phyloP scores from a whole-genome alignment of 2,113 vertebrate species.

The Ptilorrhoa leucosticta region DNA sequence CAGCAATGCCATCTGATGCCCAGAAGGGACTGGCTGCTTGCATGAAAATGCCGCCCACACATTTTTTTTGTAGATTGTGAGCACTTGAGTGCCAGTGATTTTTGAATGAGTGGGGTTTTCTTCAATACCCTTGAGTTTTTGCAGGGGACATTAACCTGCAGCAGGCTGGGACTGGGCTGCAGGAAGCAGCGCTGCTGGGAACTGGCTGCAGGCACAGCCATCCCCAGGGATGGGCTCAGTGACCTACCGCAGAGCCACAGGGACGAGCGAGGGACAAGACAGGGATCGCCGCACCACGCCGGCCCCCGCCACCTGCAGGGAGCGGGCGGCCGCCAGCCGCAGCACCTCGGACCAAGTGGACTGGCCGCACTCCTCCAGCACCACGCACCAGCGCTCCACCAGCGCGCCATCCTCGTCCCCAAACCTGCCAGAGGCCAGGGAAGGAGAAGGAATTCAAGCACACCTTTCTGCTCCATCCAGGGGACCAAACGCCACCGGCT shows the following conservation, averaged over 20 bases:
- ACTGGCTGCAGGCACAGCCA: neutral
- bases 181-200: neutral
- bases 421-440: neutral
- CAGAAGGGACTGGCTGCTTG: neutral
- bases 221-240: neutral
- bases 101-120: neutral
- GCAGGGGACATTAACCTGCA: neutral
- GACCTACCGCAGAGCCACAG: constrained; percentile 69
- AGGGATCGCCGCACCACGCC: constrained; percentile 31
- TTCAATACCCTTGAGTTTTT: neutral
- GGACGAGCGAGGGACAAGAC: neutral
- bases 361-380: constrained; percentile 66
- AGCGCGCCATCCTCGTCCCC: neutral
- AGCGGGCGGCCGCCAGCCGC: constrained; percentile 75
- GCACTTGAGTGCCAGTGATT: neutral
- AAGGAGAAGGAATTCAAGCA: neutral
- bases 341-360: constrained; percentile 66
- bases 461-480: neutral
- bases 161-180: neutral
- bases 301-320: constrained; percentile 66
- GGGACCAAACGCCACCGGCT: neutral
- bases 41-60: neutral
- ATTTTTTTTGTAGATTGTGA: neutral
- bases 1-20: neutral
- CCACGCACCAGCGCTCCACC: constrained; percentile 70